phyloP scores from a whole-genome alignment of 2,888 invertebrate genomes.

The Copidosoma aretas region DNA sequence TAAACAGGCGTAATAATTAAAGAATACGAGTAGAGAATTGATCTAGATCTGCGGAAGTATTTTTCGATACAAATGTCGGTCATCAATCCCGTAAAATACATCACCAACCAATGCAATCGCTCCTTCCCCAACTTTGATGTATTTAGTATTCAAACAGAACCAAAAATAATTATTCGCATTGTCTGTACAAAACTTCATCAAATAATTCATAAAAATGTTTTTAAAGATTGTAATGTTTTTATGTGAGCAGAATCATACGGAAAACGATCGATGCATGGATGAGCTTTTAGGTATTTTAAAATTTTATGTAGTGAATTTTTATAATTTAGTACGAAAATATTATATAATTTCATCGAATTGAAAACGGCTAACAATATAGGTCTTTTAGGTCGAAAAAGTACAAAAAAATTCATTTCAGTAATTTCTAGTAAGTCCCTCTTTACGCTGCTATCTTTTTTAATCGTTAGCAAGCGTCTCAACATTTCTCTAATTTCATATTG shows the following conservation, averaged over 20 bases:
- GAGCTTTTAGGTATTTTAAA: neutral
- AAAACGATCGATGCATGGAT: neutral
- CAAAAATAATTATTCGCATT: constrained; percentile 18
- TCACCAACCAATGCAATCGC: neutral
- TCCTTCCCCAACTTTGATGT: no score
- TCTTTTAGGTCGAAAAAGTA: no score
- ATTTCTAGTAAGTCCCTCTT: no score
- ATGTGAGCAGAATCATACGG: neutral
- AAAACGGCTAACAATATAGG: no score
- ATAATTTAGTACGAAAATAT: neutral
- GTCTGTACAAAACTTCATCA: constrained; percentile 18
- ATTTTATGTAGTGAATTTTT: neutral
- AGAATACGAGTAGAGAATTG: constrained; percentile 15
- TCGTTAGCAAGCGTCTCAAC: no score
- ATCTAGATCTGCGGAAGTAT: constrained; percentile 32
- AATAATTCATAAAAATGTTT: neutral
- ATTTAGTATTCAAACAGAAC: neutral
- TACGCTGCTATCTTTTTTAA: no score
- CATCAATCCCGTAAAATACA: neutral
- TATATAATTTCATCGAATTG: no score
- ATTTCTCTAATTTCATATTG: no score
- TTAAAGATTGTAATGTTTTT: neutral
- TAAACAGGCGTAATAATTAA: constrained; percentile 20
- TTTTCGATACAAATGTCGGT: constrained; percentile 34
- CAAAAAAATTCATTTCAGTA: no score